Conservation (phyloP, 1,140 invertebrate genomes). For the Popillia japonica region DNA sequence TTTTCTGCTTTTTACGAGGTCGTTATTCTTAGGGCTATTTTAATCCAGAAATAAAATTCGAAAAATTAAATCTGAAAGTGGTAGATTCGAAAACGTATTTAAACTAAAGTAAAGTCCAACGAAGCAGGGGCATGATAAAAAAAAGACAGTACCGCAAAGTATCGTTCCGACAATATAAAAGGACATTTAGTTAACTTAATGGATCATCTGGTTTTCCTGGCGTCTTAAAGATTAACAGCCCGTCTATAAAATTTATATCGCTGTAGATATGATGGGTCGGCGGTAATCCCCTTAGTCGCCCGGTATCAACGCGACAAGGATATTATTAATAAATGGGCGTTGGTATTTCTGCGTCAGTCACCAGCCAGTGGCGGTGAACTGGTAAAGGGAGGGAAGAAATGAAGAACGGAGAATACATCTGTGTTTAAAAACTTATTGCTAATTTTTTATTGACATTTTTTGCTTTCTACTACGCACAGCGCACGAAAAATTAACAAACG, state of each 20-base stretch:
- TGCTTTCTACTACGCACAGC: too few species aligned
- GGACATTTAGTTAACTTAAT: constrained; percentile 6
- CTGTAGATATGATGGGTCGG: neutral
- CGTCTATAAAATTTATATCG: constrained; percentile 11
- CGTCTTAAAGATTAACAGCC: neutral
- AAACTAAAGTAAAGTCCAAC: neutral
- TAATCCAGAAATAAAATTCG: neutral
- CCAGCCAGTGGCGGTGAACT: too few species aligned
- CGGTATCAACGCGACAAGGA: neutral
- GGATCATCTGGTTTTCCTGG: neutral
- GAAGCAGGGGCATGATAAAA: neutral
- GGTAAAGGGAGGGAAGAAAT: too few species aligned
- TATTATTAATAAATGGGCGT: constrained; percentile 10
- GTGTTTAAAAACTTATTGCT: too few species aligned
- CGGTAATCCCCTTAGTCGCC: neutral
- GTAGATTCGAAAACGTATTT: neutral
- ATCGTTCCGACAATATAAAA: neutral
- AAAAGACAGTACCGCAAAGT: neutral
- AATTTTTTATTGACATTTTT: too few species aligned
- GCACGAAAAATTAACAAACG: too few species aligned
- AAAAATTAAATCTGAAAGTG: neutral
- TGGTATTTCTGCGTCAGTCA: neutral
- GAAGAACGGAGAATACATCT: too few species aligned
- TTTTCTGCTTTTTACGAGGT: too few species aligned
- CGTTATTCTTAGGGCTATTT: too few species aligned